A percentile compares a stretch with the other conserved stretches of the same genome.
Evolutionary conservation across 2,888 invertebrate species (phyloP).

Genomic region (Syrista parreyssii): DNA sequence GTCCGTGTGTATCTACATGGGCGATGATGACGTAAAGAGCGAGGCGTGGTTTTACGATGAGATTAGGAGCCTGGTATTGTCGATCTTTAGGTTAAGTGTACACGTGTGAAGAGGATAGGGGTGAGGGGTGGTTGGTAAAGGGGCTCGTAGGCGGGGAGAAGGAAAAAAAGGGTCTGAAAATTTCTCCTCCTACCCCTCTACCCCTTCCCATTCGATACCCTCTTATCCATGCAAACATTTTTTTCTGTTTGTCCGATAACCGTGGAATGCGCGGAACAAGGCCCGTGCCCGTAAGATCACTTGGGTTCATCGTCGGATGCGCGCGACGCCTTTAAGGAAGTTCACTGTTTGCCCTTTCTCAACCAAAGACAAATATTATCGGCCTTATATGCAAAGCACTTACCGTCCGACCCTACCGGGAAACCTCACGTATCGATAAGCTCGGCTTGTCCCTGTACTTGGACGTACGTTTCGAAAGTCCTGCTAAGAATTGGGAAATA

Average conservation of each 20-base stretch:
- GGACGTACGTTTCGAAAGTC: no score
- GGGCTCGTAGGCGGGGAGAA: neutral
- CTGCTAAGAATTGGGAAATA: no score
- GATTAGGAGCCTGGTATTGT: slow-evolving; percentile 11
- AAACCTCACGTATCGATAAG: no score
- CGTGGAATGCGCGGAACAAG: slow-evolving; percentile 25
- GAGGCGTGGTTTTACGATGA: slow-evolving; percentile 7
- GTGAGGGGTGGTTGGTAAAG: neutral
- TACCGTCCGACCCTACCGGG: neutral
- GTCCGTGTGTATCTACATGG: no score
- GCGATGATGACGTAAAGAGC: no score
- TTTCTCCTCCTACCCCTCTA: neutral
- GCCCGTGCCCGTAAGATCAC: slow-evolving; percentile 6
- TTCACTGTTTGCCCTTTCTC: slow-evolving; percentile 16
- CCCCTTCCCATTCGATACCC: slow-evolving; percentile 13
- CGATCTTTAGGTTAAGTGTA: neutral
- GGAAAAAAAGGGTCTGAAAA: slow-evolving; percentile 4
- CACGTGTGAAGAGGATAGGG: no score
- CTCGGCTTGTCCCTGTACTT: no score
- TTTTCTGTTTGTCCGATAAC: slow-evolving; percentile 34
- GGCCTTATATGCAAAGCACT: slow-evolving; percentile 16
- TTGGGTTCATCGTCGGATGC: neutral
- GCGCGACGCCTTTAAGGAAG: neutral
- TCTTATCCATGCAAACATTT: slow-evolving; percentile 33
- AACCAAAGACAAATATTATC: slow-evolving; percentile 16